Conservation (phyloP, 1,140 invertebrate genomes). For the Ceratoteleas bidentatus region DNA sequence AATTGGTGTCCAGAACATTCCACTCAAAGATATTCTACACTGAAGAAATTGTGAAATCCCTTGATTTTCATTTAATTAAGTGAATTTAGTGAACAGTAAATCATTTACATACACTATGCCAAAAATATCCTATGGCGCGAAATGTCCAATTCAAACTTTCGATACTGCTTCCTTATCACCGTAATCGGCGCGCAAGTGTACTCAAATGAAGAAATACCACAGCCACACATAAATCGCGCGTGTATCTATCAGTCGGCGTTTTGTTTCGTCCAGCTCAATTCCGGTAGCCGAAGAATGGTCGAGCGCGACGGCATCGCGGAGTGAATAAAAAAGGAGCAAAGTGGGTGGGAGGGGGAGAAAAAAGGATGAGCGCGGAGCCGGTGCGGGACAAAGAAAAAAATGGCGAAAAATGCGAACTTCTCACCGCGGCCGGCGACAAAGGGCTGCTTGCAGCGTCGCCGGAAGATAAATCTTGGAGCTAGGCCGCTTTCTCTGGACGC, state of each 20-base stretch:
- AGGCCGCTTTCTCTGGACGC: conserved; percentile 50
- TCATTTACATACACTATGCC: too few species aligned
- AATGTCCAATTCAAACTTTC: too few species aligned
- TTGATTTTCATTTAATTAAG: too few species aligned
- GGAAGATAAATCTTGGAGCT: conserved; percentile 77
- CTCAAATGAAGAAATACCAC: conserved; percentile 37
- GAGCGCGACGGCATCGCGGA: conserved; percentile 42
- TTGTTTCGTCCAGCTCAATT: conserved; percentile 62
- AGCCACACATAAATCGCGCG: conserved; percentile 26
- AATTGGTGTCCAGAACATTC: too few species aligned
- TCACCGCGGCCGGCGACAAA: conserved; percentile 80
- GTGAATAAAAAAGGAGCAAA: conserved; percentile 30
- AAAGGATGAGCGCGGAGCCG: conserved; percentile 36
- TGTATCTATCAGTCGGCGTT: conserved; percentile 56
- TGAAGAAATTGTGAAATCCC: too few species aligned
- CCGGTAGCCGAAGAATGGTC: conserved; percentile 70
- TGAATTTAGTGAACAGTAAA: too few species aligned
- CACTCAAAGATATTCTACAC: too few species aligned
- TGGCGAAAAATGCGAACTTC: conserved; percentile 80
- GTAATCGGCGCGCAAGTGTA: conserved; percentile 5
- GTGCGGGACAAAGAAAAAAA: conserved; percentile 73
- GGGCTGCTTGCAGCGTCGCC: conserved; percentile 70
- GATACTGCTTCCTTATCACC: too few species aligned
- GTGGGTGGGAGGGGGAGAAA: conserved; percentile 12
- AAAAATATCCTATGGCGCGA: too few species aligned